Conservation (phyloP, 1,140 invertebrate species). For the Ostrea edulis region DNA sequence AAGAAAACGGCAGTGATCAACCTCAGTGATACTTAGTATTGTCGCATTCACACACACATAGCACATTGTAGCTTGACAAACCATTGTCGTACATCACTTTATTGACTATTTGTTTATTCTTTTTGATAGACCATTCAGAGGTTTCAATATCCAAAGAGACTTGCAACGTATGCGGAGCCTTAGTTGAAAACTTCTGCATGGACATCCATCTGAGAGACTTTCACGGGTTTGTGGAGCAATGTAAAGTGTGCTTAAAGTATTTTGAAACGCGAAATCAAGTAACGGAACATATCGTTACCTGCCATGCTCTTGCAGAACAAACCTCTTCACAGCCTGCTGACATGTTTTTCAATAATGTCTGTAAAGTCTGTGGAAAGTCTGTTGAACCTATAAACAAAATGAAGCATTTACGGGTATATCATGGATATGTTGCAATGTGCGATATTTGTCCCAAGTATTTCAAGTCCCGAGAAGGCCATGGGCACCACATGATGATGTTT, state of each 20-base stretch:
- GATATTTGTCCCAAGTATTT: constrained; percentile 25
- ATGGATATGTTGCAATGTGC: constrained; percentile 2
- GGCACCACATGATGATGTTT: constrained; percentile 25
- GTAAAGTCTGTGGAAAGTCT: background rate
- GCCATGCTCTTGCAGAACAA: background rate
- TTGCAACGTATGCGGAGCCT: background rate
- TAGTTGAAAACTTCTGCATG: background rate
- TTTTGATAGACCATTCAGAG: constrained; percentile 8
- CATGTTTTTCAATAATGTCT: background rate
- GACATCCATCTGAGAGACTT: background rate
- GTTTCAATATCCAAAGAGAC: constrained; percentile 1
- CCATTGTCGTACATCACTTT: constrained; percentile 1
- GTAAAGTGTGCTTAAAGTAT: background rate
- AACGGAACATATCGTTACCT: background rate
- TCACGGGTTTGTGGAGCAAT: constrained; percentile 7
- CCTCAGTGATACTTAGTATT: background rate
- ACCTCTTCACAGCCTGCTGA: background rate
- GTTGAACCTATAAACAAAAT: background rate
- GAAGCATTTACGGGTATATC: constrained; percentile 3
- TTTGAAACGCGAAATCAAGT: background rate
- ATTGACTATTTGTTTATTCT: constrained; percentile 14
- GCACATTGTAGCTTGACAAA: background rate
- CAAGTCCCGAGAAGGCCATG: constrained; percentile 4
- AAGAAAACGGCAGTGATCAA: background rate
- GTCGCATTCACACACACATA: background rate